Conservation (phyloP, 2,797 vertebrate genomes). For the Microhierax caerulescens region DNA sequence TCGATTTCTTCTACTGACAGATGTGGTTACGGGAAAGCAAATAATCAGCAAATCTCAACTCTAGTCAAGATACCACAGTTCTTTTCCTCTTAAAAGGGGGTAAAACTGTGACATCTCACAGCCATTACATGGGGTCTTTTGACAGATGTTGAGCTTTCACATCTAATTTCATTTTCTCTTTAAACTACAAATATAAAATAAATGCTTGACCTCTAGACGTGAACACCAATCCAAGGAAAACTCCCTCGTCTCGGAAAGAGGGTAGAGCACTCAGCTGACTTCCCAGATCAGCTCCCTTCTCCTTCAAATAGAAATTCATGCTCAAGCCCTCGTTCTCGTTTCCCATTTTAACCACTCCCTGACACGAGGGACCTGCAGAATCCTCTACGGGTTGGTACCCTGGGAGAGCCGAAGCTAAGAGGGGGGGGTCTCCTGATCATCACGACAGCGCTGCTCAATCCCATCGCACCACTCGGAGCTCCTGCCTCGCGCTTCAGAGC, state of each 20-base stretch:
- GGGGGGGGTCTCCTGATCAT: background rate
- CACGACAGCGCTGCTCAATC: background rate
- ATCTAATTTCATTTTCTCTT: background rate
- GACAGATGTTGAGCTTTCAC: background rate
- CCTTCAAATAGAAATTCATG: background rate
- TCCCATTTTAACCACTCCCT: background rate
- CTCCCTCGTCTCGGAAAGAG: background rate
- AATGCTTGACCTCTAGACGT: background rate
- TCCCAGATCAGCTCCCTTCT: background rate
- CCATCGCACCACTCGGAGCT: too few species aligned
- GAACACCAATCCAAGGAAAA: background rate
- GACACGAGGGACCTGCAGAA: background rate
- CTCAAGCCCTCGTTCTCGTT: background rate
- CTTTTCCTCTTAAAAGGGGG: background rate
- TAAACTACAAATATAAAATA: background rate
- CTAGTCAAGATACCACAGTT: background rate
- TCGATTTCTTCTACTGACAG: background rate
- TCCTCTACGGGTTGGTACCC: too few species aligned
- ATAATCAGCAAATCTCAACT: background rate
- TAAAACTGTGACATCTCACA: background rate
- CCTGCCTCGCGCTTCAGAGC: background rate
- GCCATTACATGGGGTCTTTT: background rate
- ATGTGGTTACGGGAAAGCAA: background rate
- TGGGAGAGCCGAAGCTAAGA: background rate
- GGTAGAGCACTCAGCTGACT: too few species aligned